Conservation (phyloP, 2,888 invertebrate species). For the Drosophila mimica region DNA sequence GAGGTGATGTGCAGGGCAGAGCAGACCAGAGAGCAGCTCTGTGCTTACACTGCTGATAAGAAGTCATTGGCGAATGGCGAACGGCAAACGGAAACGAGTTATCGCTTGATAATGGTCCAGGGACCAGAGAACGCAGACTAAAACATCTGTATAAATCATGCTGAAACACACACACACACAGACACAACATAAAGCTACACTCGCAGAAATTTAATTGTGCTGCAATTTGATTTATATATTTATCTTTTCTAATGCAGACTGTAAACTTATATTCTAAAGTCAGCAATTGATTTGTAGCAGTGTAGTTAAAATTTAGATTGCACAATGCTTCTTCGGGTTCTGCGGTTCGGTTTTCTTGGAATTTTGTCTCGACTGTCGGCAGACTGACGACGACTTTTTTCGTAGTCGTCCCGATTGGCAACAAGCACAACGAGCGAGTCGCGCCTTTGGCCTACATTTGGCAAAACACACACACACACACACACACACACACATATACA, state of each 20-base stretch:
- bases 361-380: conserved; percentile 73
- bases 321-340: conserved; percentile 17
- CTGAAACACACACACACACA: conserved; percentile 11
- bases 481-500: conserved; percentile 13
- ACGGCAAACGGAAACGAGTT: conserved; percentile 60
- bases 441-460: conserved; percentile 75
- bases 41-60: conserved; percentile 49
- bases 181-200: conserved; percentile 15
- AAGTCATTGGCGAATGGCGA: conserved; percentile 30
- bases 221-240: no score
- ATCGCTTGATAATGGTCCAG: conserved; percentile 64
- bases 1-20: not conserved
- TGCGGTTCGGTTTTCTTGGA: conserved; percentile 58
- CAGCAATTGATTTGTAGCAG: conserved; percentile 4
- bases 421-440: conserved; percentile 53
- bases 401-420: conserved; percentile 36
- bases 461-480: conserved; percentile 22
- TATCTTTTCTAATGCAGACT: not conserved
- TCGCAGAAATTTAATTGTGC: conserved; percentile 2
- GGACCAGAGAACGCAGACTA: conserved; percentile 19
- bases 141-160: conserved; percentile 22
- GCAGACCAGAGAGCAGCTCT: not conserved
- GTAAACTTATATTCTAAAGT: not conserved
- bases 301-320: conserved; percentile 18
- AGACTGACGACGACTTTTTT: conserved; percentile 39